These are phyloP conservation scores for Brachionus manjavacas DNA, from an alignment of 1,140 invertebrate species.

Conservation along the genomic window DNA sequence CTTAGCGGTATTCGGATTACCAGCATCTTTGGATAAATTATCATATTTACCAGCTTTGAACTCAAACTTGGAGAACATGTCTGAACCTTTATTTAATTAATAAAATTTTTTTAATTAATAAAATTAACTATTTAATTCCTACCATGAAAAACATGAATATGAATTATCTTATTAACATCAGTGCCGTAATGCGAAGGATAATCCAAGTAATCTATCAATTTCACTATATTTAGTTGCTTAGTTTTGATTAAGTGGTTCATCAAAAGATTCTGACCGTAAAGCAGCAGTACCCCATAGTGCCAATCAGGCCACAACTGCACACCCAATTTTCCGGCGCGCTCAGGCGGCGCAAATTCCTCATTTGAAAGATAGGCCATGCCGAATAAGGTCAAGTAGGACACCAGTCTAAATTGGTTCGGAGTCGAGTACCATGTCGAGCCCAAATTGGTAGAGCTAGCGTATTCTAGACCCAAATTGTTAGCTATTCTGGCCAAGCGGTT, in stretches of 20 bases:
- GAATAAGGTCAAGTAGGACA: constrained; percentile 29
- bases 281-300: constrained; percentile 34
- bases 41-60: constrained; percentile 41
- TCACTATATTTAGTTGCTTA: constrained; percentile 7
- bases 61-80: constrained; percentile 35
- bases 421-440: constrained; percentile 39
- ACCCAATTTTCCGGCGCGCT: constrained; percentile 25
- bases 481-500: constrained; percentile 24
- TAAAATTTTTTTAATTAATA: no score
- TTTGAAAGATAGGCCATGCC: constrained; percentile 37
- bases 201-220: constrained; percentile 4
- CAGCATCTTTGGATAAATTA: background rate
- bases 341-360: constrained; percentile 27
- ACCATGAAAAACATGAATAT: constrained; percentile 39
- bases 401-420: constrained; percentile 5
- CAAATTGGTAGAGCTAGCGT: background rate
- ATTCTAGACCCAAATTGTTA: background rate
- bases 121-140: background rate
- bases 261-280: background rate
- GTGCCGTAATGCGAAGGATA: constrained; percentile 8
- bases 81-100: background rate
- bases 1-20: background rate
- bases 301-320: constrained; percentile 17
- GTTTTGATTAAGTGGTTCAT: constrained; percentile 39
- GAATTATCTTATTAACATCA: constrained; percentile 7